Conservation (phyloP, 1,140 invertebrate species). For the Lepidotrigona ventralis region DNA sequence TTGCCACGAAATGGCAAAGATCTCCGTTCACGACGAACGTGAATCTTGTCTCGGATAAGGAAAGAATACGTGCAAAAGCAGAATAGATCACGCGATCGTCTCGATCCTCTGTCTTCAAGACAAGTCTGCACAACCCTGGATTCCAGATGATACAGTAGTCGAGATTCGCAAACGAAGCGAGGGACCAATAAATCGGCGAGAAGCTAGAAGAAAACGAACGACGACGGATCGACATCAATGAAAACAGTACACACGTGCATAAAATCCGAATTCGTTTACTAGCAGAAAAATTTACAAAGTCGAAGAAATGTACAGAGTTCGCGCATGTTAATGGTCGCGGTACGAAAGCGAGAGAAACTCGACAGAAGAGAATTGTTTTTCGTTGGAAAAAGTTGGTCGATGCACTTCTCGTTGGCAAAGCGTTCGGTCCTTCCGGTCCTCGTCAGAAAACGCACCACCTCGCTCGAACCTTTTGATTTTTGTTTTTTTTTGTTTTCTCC, state of each 20-base stretch:
- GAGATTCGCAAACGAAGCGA: neutral
- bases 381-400: conserved; percentile 24
- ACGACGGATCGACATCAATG: conserved; percentile 8
- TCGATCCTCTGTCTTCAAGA: neutral
- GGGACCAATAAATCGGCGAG: neutral
- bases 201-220: neutral
- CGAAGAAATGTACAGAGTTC: conserved; percentile 16
- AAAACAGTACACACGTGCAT: conserved; percentile 6
- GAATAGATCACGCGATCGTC: neutral
- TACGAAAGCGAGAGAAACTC: conserved; percentile 31
- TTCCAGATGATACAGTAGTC: conserved; percentile 27
- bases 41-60: neutral
- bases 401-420: conserved; percentile 27
- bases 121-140: neutral
- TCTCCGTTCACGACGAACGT: neutral
- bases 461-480: neutral
- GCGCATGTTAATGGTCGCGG: neutral
- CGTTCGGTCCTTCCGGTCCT: neutral
- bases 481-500: neutral
- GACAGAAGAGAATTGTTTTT: conserved; percentile 15
- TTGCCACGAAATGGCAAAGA: conserved; percentile 2
- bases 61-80: neutral
- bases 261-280: conserved; percentile 37
- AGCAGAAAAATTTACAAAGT: conserved; percentile 39
- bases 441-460: neutral